These are phyloP conservation scores for Coendou prehensilis DNA, from an alignment of 2,797 vertebrate species.

Conservation along the genomic window DNA sequence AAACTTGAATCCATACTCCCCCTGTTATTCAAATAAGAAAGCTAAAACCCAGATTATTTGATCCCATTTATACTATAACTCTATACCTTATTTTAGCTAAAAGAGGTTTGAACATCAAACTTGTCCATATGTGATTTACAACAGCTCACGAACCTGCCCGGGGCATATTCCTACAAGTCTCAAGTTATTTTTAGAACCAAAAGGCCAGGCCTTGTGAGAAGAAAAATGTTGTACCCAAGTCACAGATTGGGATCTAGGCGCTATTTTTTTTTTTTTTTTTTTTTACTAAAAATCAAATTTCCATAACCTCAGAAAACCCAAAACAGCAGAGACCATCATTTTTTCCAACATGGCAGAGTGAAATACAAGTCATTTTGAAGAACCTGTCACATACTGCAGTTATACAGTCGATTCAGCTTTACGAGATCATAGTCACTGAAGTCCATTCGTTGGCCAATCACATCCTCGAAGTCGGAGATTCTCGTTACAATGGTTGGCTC, in stretches of 20 bases:
- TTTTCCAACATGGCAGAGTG: not conserved
- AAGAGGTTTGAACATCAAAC: not conserved
- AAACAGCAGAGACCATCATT: not conserved
- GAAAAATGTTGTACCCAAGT: not conserved
- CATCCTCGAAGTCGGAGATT: slow-evolving; percentile 93
- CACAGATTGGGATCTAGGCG: not conserved
- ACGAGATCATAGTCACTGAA: slow-evolving; percentile 96
- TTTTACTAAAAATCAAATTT: slow-evolving; percentile 6
- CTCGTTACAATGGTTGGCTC: slow-evolving; percentile 96
- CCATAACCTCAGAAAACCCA: slow-evolving; percentile 36
- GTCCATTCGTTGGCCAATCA: slow-evolving; percentile 97
- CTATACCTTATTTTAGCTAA: not conserved
- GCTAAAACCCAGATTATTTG: not conserved
- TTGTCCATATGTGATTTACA: not conserved
- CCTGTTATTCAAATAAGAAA: not conserved
- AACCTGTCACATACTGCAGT: slow-evolving; percentile 93
- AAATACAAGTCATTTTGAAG: not conserved
- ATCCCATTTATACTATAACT: not conserved
- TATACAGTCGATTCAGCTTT: slow-evolving; percentile 94
- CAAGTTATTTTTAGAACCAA: not conserved
- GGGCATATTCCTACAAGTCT: not conserved
- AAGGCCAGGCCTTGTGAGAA: not conserved
- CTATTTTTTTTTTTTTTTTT: not conserved
- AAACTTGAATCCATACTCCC: not conserved
- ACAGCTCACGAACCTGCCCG: not conserved